Evolutionary conservation across 2,888 invertebrate genomes (phyloP).

Genomic region (Crocallis elinguaria): DNA sequence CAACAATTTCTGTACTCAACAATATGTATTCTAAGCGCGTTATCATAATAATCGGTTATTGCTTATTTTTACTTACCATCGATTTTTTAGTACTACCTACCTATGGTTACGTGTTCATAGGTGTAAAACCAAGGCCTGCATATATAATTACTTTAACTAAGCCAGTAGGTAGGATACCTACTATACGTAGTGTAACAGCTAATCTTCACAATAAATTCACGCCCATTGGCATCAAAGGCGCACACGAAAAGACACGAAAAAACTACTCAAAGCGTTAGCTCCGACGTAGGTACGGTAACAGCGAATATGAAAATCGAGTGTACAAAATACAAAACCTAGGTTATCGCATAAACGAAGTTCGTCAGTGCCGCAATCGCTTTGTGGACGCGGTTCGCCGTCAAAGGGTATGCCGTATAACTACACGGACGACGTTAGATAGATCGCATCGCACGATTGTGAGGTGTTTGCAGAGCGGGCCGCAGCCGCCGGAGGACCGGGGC

Average conservation of each 20-base stretch:
- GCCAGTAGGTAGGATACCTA: no score
- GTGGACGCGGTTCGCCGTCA: conserved; percentile 46
- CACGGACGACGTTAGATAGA: conserved; percentile 43
- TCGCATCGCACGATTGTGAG: conserved; percentile 41
- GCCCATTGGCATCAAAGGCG: not conserved
- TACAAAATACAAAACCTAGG: conserved; percentile 48
- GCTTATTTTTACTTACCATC: no score
- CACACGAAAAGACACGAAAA: conserved; percentile 24
- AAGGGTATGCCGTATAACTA: conserved; percentile 44
- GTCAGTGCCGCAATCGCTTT: conserved; percentile 51
- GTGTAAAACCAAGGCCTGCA: no score
- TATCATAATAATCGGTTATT: no score
- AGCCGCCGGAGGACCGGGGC: conserved; percentile 46
- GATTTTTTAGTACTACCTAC: no score
- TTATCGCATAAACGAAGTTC: conserved; percentile 53
- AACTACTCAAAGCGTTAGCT: conserved; percentile 43
- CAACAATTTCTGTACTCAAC: no score
- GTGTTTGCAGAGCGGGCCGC: conserved; percentile 6
- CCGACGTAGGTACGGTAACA: conserved; percentile 41
- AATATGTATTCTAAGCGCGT: no score
- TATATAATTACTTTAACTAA: no score
- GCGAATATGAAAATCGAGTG: conserved; percentile 41
- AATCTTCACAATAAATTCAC: no score
- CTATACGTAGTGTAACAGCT: no score
- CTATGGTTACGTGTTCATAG: no score